Evolutionary conservation across 1,140 invertebrate genomes (phyloP), one percentile per base, ranked within the genome.

Genomic region (Trichomalopsis sarcophagae): DNA sequence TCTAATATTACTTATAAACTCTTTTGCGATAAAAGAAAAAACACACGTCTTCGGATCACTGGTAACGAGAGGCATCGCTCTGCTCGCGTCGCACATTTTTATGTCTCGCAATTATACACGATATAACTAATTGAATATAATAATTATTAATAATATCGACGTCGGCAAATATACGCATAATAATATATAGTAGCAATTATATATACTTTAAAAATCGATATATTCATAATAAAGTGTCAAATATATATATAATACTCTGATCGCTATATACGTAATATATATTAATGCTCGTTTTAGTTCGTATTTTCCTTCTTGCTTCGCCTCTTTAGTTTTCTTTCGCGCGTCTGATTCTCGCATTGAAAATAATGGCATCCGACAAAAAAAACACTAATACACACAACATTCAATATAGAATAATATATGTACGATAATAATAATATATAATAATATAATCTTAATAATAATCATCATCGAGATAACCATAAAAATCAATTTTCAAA

Each of bases 301-400:
- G 68, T 75, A 82, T 86, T 85, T 79, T 50, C 82, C 75, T 78
- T 50, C 81, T 89, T 82, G 84, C 84, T 87, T 85, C 88, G 78
- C 87, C n/a, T 85, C 62, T 13, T 69, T 50, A 50, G 2, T 50
- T 10, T 50, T 17, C 47, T 80, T 7, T 33, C 81, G 30, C 80
- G 44, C 81, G 74, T 82, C 40, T 84, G 27, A 27, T 27, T 86
- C 74, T 87, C 71, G 55, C 81, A 83, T 77, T 36, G 79, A n/a
- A 68, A 86, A 27, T 27, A 87, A 87, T 85, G 81, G 84, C 86
- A 87, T 79, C 86, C 85, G 83, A 87, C 86, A 86, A 83, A 86
- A 87, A 90, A 91, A 91, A 90, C 88, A 90, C 89, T 91, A 44
- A 62, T 62, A 91, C 90, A 87, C 91, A 93, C 92, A 92, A 93